Conservation (phyloP, 2,113 vertebrate species). For the Urocolius indicus region DNA sequence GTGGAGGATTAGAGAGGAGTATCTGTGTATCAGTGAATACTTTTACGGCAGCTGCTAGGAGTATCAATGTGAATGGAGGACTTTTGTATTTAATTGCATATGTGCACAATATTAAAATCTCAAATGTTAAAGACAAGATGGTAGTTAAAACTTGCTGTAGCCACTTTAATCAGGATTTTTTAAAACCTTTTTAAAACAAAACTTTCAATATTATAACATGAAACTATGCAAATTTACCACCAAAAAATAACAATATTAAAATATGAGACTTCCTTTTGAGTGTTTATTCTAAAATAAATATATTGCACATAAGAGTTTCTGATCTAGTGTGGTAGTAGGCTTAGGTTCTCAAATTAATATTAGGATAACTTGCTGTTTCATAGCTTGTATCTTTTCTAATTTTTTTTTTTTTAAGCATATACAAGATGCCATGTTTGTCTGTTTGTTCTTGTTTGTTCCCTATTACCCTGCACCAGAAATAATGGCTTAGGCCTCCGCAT, state of each 20-base stretch:
- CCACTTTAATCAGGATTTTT: background rate
- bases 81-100: conserved; percentile 52
- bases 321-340: background rate
- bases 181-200: background rate
- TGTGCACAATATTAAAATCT: background rate
- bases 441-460: background rate
- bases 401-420: background rate
- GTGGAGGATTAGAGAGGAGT: conserved; percentile 34
- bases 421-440: background rate
- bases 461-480: background rate
- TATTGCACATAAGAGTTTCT: background rate
- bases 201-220: background rate
- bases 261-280: background rate
- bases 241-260: background rate
- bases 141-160: background rate
- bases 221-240: background rate
- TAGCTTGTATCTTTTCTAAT: background rate
- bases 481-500: background rate
- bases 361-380: background rate
- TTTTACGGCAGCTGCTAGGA: conserved; percentile 48
- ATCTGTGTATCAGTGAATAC: conserved; percentile 29
- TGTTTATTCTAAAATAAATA: background rate
- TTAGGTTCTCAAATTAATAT: background rate
- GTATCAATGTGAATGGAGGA: conserved; percentile 11
- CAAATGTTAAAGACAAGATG: background rate